phyloP scores from a whole-genome alignment of 2,113 vertebrate genomes.

The Corythoichthys haematopterus region DNA sequence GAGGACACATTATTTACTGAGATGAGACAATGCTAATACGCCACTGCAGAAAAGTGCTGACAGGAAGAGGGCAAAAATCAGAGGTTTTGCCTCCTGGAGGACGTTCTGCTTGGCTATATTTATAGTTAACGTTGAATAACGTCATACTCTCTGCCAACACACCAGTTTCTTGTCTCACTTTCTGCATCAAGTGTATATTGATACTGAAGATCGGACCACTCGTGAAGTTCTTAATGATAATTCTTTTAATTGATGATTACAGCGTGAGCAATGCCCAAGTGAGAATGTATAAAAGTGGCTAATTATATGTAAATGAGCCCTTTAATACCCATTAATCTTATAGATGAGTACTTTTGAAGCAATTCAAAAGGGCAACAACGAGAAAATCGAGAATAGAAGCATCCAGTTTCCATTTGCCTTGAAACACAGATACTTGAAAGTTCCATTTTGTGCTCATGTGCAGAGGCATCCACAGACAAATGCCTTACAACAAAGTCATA shows the following conservation, averaged over 20 bases:
- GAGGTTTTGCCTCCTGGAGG: constrained; percentile 62
- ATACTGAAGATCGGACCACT: constrained; percentile 1
- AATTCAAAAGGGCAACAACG: constrained; percentile 36
- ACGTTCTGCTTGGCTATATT: constrained; percentile 68
- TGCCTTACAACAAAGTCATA: constrained; percentile 63
- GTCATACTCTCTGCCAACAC: constrained; percentile 53
- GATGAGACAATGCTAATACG: constrained; percentile 72
- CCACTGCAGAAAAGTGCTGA: constrained; percentile 73
- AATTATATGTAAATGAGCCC: constrained; percentile 26
- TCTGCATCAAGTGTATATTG: constrained; percentile 16
- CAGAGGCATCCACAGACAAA: constrained; percentile 61
- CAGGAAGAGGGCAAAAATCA: constrained; percentile 71
- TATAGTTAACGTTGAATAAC: constrained; percentile 67
- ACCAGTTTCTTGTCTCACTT: constrained; percentile 17
- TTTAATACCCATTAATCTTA: constrained; percentile 40
- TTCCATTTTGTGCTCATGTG: constrained; percentile 49
- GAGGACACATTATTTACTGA: constrained; percentile 79
- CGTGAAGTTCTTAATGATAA: background rate
- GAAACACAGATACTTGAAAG: constrained; percentile 36
- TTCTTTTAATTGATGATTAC: constrained; percentile 16
- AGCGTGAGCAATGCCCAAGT: constrained; percentile 25
- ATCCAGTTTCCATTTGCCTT: constrained; percentile 28
- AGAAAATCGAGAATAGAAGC: constrained; percentile 38
- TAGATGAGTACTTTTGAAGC: constrained; percentile 22
- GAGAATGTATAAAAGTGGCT: constrained; percentile 22